Evolutionary conservation across 2,888 invertebrate species (phyloP).

Genomic region (Lithophane socia): DNA sequence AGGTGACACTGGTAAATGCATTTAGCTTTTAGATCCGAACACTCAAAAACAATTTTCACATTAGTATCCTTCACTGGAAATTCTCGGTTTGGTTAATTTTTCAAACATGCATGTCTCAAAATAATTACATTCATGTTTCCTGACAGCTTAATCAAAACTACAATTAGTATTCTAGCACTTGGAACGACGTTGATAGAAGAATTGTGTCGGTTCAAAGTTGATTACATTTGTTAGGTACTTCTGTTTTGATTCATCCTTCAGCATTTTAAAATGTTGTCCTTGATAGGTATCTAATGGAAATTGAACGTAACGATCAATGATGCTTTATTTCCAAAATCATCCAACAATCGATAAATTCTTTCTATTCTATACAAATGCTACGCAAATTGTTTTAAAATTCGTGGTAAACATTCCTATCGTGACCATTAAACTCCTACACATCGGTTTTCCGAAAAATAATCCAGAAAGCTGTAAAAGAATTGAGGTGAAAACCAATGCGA

Average conservation of each 20-base stretch:
- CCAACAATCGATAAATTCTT: background rate
- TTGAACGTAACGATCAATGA: background rate
- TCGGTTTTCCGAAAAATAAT: constrained; percentile 64
- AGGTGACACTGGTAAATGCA: background rate
- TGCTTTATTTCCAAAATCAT: constrained; percentile 11
- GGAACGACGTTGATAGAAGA: constrained; percentile 41
- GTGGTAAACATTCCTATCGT: constrained; percentile 42
- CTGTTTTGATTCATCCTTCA: background rate
- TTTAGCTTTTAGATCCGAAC: background rate
- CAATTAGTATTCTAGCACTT: constrained; percentile 48
- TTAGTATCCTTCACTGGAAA: background rate
- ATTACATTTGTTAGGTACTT: constrained; percentile 26
- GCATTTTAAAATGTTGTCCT: background rate
- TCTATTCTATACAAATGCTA: constrained; percentile 8
- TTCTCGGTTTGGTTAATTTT: constrained; percentile 22
- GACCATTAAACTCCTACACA: constrained; percentile 63
- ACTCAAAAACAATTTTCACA: constrained; percentile 5
- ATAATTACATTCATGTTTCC: constrained; percentile 41
- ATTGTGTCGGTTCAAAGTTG: constrained; percentile 18
- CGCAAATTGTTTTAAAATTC: constrained; percentile 36
- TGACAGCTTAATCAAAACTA: constrained; percentile 57
- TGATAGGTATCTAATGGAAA: too few relatives aligned
- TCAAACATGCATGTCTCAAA: constrained; percentile 28
- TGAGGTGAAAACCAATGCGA: constrained; percentile 71
- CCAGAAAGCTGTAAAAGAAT: constrained; percentile 69